A percentile compares a stretch with the other conserved stretches of the same genome.
Conservation (phyloP, 2,113 vertebrate genomes). For the Epinephelus lanceolatus region DNA sequence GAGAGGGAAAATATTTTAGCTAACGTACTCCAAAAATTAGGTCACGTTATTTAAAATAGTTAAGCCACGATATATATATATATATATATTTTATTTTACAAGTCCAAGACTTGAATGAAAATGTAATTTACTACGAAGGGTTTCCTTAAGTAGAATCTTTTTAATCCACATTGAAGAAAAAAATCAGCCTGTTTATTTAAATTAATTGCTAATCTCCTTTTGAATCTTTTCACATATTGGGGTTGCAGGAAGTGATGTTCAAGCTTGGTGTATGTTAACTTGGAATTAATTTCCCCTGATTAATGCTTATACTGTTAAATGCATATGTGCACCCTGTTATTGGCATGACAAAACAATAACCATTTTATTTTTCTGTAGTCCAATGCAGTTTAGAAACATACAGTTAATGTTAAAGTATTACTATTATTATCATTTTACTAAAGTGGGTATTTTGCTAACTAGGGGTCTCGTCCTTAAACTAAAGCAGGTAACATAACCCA, state of each 20-base stretch:
- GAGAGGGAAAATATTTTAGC: constrained; percentile 61
- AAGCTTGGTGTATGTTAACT: background rate
- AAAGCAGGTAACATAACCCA: background rate
- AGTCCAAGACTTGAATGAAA: background rate
- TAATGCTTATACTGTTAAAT: background rate
- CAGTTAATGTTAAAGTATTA: too few relatives aligned
- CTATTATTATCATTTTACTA: background rate
- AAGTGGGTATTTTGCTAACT: background rate
- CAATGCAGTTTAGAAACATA: background rate
- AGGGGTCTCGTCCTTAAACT: background rate
- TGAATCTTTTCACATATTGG: background rate
- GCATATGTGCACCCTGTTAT: background rate
- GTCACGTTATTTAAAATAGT: background rate
- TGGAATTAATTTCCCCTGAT: background rate
- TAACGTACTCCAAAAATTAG: background rate
- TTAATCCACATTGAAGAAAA: background rate
- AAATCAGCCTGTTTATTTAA: constrained; percentile 7
- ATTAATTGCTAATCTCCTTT: background rate
- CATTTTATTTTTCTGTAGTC: background rate
- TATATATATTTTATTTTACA: background rate
- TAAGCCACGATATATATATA: too few relatives aligned
- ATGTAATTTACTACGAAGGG: background rate
- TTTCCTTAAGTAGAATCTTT: background rate
- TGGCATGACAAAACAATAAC: background rate
- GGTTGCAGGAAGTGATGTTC: background rate